Base-by-base conservation (phyloP, 2,113 vertebrate genomes). In the Arizona elegans region DNA sequence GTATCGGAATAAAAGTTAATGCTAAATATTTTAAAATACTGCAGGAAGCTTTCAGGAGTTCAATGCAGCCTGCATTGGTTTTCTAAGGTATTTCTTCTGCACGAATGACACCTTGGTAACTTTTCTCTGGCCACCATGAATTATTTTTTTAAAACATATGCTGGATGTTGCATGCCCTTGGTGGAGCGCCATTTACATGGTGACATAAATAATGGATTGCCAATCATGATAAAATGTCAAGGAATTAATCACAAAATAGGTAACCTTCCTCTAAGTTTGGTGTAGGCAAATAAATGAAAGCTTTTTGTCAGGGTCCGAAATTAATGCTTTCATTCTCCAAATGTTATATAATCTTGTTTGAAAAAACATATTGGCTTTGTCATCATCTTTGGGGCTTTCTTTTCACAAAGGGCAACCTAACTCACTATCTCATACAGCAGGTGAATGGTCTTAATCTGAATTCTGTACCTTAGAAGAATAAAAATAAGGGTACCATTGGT, bases 211-310 rank as follows among this genome's bases (percentile, higher is more conserved):
- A 93, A 43, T 47, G 33, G 59, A 75, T 88, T 89, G 88, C 58
- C 70, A 90, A 23, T 62, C 29, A 86, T 90, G 43, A 86, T 93
- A n/a, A 89, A 89, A 89, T 89, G 87, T 56, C 91, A 92, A 81
- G 87, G 91, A 55, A 62, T 62, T 24, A 9, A 75, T 92, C 47
- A 9, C 58, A 29, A 88, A 65, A 92, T 75, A 47, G 19, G 33
- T 65, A 81, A 65, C 21, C 52, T 92, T 70, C 52, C n/a, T 92
- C 0, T 26, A 88, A 89, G 33, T 70, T 70, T 70, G 23, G n/a
- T 53, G 43, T 33, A 26, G 59, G 50, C 86, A 88, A 13, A 81
- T 65, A 43, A 89, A 0, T 89, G 87, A 75, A 56, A 38, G 23
- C 8, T 29, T 92, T 56, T 92, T 92, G 21, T 75, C 86, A 23